Evolutionary conservation across 2,888 invertebrate genomes (phyloP).

Genomic region (Pristionchus exspectatus): DNA sequence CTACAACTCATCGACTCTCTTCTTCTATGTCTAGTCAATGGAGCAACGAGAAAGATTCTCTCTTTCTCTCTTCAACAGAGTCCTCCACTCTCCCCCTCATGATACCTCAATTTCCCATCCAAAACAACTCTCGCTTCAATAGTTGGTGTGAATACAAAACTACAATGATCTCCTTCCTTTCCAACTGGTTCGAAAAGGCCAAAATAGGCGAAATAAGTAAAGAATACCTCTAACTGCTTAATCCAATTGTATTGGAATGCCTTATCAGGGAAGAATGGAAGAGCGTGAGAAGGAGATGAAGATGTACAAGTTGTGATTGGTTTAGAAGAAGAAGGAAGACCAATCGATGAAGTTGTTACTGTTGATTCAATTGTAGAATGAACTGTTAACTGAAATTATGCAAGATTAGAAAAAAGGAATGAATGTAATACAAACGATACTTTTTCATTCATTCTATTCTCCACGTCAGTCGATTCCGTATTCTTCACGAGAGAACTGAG

Average conservation of each 20-base stretch:
- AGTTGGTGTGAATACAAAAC: background rate
- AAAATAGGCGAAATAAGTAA: background rate
- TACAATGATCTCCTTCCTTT: background rate
- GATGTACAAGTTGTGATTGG: background rate
- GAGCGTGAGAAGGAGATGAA: background rate
- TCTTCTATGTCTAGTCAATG: constrained; percentile 52
- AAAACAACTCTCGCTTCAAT: constrained; percentile 18
- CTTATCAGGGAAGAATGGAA: constrained; percentile 49
- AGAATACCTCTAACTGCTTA: constrained; percentile 45
- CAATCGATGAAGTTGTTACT: background rate
- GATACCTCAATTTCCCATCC: background rate
- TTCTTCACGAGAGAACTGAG: background rate
- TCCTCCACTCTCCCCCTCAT: constrained; percentile 3
- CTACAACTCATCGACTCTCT: constrained; percentile 44
- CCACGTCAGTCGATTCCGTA: background rate
- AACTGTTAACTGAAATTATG: constrained; percentile 1
- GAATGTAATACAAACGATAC: background rate
- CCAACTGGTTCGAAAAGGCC: background rate
- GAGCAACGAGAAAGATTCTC: background rate
- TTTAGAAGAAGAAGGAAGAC: background rate
- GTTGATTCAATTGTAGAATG: background rate
- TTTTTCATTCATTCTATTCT: background rate
- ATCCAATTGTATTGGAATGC: constrained; percentile 55
- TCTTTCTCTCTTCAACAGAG: background rate
- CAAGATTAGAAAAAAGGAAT: background rate